Conservation (phyloP, 2,797 vertebrate species). For the Siniperca obscura region DNA sequence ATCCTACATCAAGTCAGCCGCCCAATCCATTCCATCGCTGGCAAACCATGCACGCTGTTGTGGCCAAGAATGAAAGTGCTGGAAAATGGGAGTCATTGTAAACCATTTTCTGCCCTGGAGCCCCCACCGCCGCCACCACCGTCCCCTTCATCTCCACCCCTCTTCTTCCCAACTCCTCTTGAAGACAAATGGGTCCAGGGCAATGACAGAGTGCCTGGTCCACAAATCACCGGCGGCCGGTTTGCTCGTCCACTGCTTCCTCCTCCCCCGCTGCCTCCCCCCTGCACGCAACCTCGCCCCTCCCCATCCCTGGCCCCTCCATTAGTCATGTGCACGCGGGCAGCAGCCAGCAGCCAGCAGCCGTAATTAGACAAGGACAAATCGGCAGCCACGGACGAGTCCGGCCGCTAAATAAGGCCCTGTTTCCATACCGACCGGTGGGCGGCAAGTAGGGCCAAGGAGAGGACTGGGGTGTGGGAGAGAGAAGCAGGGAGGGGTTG, state of each 20-base stretch:
- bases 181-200: conserved; percentile 91
- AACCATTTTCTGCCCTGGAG: conserved; percentile 86
- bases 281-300: conserved; percentile 82
- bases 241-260: conserved; percentile 83
- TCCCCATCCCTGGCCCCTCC: conserved; percentile 82
- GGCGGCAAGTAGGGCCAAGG: conserved; percentile 75
- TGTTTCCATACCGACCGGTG: conserved; percentile 82
- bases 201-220: conserved; percentile 90
- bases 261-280: conserved; percentile 79
- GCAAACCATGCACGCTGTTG: conserved; percentile 72
- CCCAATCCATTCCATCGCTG: conserved; percentile 75
- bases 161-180: conserved; percentile 82
- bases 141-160: conserved; percentile 78
- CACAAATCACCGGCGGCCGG: conserved; percentile 90
- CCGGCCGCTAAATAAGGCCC: conserved; percentile 88
- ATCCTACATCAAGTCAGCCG: conserved; percentile 83
- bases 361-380: conserved; percentile 98
- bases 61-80: conserved; percentile 85
- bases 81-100: conserved; percentile 88
- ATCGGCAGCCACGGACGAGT: conserved; percentile 84
- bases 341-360: conserved; percentile 92
- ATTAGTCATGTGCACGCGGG: conserved; percentile 93
- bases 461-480: conserved; percentile 72
- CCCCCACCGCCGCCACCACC: conserved; percentile 72
- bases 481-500: conserved; percentile 53